Base-by-base conservation (phyloP, 2,888 invertebrate species). In the Caenorhabditis wallacei region DNA sequence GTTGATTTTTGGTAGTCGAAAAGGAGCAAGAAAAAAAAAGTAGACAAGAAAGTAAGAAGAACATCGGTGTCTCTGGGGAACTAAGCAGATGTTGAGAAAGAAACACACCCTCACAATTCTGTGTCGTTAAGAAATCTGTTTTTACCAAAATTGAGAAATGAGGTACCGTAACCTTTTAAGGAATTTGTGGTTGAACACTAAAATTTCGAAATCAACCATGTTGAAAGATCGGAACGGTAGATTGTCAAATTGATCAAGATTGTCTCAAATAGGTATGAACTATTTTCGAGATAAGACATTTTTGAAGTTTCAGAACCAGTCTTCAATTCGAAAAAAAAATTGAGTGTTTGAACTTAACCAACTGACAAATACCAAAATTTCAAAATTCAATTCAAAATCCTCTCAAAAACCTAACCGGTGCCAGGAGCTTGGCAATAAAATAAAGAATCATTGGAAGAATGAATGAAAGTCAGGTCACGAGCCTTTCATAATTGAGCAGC, bases 401-500 rank as follows among this genome's bases (percentile, higher is more conserved):
- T n/a, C n/a, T n/a, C n/a, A n/a, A n/a, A n/a, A n/a, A n/a, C n/a
- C n/a, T n/a, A n/a, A n/a, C n/a, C n/a, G n/a, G n/a, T n/a, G n/a
- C n/a, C n/a, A n/a, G n/a, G n/a, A n/a, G n/a, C n/a, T n/a, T n/a
- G n/a, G n/a, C n/a, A n/a, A 30, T 8, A 8, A 30, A 8, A 30
- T 30, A 8, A 8, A 30, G 30, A 30, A n/a, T 30, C 4, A 40
- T 8, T 40, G 22, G 16, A 68, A 22, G 26, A 48, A 61, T 61
- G 51, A 57, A 61, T 51, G 26, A 26, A 43, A 37, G 59, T 61
- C 71, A 26, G 20, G 71, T 71, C 71, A 71, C 59, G 61, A 61
- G 71, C 22, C n/a, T n/a, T 53, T 16, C 71, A 71, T 61, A 71
- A 71, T 71, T 71, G 71, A 71, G 71, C 61, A 53, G 24, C 22